Base-by-base conservation (phyloP, 2,113 vertebrate species). In the Gobius niger region DNA sequence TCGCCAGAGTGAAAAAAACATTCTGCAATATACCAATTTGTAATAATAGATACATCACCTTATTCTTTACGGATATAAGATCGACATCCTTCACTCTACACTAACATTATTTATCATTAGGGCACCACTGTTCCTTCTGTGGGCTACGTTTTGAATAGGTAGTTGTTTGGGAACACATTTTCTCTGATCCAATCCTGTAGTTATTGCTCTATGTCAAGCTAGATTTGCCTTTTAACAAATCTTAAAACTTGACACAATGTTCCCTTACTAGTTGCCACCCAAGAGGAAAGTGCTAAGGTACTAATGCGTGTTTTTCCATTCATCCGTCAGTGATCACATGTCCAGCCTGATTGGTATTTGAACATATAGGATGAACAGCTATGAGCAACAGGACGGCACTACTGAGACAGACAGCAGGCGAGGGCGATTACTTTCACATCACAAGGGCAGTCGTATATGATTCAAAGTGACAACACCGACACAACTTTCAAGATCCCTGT, bases 371-470 rank as follows among this genome's bases (percentile, higher is more conserved):
- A 57, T 40, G 24, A 57, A 57, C 24, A 14, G 19, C 54, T 40
- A 57, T 57, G 19, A 40, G 24, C 54, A 56, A 24, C 19, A 57
- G 19, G 12, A 7, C 6, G 18, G 18, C 13, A 40, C 12, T 34
- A 56, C 12, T 7, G 40, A 41, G 42, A 65, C 42, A 69, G 42
- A 53, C 40, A 60, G 57, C 40, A 18, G 44, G 68, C 47, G 19
- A 75, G 24, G 47, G 15, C 34, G 56, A 73, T 46, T 62, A 49
- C 49, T 24, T 52, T 70, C 63, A 65, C 40, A 49, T 10, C 34
- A 24, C 66, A 76, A 56, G 63, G 61, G 24, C 41, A 69, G 63
- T 52, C 4, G 57, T 63, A 47, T 68, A 65, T 77, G 76, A 81
- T 71, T 72, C 51, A 67, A 74, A 76, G 56, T 12, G 56, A 73